Evolutionary conservation across 2,888 invertebrate genomes (phyloP).

Genomic region (Odontocerum albicorne): DNA sequence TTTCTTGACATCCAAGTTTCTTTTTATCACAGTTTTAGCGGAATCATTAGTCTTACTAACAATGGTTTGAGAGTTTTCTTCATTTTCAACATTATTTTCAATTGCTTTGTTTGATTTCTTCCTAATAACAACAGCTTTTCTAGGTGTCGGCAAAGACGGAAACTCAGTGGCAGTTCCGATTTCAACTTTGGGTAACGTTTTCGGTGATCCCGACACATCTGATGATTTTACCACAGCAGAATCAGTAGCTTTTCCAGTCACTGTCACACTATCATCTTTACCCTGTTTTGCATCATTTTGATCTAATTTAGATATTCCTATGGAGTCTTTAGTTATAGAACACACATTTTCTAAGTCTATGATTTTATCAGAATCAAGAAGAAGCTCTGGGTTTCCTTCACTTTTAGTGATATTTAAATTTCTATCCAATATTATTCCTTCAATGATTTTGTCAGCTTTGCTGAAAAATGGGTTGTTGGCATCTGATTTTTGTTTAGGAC

Average conservation of each 20-base stretch:
- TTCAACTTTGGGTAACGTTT: conserved; percentile 42
- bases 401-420: too few relatives aligned
- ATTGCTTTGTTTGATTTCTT: conserved; percentile 46
- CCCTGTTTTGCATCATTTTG: conserved; percentile 38
- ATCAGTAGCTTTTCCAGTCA: background rate
- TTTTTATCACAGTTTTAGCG: conserved; percentile 26
- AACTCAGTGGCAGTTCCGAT: conserved; percentile 51
- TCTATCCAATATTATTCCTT: too few relatives aligned
- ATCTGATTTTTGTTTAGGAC: conserved; percentile 33
- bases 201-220: conserved; percentile 36
- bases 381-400: too few relatives aligned
- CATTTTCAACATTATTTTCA: conserved; percentile 38
- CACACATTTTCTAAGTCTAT: too few relatives aligned
- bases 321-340: conserved; percentile 37
- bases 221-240: background rate
- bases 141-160: conserved; percentile 45
- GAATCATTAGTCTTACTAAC: conserved; percentile 32
- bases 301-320: conserved; percentile 34
- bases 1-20: conserved; percentile 25
- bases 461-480: conserved; percentile 26
- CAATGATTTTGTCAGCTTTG: conserved; percentile 41
- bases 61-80: conserved; percentile 39
- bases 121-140: conserved; percentile 46
- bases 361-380: too few relatives aligned
- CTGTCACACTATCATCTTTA: conserved; percentile 39